Conservation (phyloP, 2,113 vertebrate species). For the Illadopsis cleaveri region DNA sequence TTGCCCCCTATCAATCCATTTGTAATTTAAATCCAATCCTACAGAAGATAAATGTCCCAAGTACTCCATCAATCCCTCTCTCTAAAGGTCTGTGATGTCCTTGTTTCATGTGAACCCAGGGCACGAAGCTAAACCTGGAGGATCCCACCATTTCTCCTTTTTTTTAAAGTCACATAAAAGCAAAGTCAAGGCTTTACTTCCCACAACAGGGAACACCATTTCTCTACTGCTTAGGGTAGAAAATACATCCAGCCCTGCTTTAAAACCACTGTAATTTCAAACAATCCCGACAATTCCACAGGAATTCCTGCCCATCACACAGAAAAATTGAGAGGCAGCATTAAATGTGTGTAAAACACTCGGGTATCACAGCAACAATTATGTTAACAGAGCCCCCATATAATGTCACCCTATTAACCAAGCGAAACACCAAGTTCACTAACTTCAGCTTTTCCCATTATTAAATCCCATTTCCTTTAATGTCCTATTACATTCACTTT, state of each 20-base stretch:
- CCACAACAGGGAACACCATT: neutral
- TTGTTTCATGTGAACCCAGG: neutral
- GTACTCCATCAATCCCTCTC: neutral
- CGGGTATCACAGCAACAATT: neutral
- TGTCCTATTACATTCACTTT: neutral
- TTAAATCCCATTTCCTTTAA: neutral
- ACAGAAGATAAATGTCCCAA: neutral
- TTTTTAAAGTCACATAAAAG: accelerated
- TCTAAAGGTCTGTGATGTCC: neutral
- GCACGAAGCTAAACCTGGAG: neutral
- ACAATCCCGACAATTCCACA: neutral
- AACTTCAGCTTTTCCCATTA: neutral
- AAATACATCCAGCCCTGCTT: neutral
- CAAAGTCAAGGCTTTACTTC: neutral
- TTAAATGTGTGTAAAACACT: neutral
- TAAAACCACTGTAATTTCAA: neutral
- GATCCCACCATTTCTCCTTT: neutral
- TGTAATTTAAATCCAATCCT: slow-evolving; percentile 1
- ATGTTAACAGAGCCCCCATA: neutral
- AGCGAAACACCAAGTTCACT: neutral
- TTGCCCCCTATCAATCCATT: neutral
- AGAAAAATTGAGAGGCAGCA: neutral
- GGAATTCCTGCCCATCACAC: neutral
- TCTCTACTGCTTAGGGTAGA: neutral
- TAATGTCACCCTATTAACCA: neutral